These are phyloP conservation scores for Pedicia rivosa DNA, from an alignment of 2,888 invertebrate genomes.

Conservation along the genomic window DNA sequence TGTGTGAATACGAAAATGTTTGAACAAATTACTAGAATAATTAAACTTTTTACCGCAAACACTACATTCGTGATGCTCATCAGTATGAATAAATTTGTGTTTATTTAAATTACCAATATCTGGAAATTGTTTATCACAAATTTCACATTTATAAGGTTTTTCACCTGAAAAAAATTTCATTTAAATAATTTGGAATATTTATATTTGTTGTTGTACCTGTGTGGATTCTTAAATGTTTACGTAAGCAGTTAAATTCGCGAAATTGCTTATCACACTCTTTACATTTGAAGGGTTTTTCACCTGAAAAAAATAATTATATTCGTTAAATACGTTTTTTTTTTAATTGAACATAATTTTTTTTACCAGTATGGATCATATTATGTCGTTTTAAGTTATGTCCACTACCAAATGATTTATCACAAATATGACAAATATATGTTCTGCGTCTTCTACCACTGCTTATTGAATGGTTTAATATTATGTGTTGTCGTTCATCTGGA, in stretches of 20 bases:
- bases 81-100: slow-evolving; percentile 2
- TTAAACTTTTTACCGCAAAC: slow-evolving; percentile 4
- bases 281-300: too few relatives aligned
- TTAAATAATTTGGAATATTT: too few relatives aligned
- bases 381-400: slow-evolving; percentile 4
- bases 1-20: slow-evolving; percentile 4
- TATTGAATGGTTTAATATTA: too few relatives aligned
- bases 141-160: slow-evolving; percentile 1
- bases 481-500: too few relatives aligned
- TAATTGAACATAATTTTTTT: too few relatives aligned
- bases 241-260: too few relatives aligned
- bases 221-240: too few relatives aligned
- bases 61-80: slow-evolving; percentile 3
- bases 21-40: slow-evolving; percentile 4
- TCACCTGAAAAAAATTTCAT: too few relatives aligned
- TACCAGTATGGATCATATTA: slow-evolving; percentile 4
- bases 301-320: too few relatives aligned
- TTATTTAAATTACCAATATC: slow-evolving; percentile 2
- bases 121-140: slow-evolving; percentile 1
- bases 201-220: too few relatives aligned
- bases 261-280: too few relatives aligned
- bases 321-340: too few relatives aligned
- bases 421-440: slow-evolving; percentile 1
- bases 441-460: not conserved
- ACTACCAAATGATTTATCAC: slow-evolving; percentile 2